A percentile compares a stretch with the other conserved stretches of the same genome.
Conservation (phyloP, 1,140 invertebrate genomes). For the Macrosteles quadrilineatus region DNA sequence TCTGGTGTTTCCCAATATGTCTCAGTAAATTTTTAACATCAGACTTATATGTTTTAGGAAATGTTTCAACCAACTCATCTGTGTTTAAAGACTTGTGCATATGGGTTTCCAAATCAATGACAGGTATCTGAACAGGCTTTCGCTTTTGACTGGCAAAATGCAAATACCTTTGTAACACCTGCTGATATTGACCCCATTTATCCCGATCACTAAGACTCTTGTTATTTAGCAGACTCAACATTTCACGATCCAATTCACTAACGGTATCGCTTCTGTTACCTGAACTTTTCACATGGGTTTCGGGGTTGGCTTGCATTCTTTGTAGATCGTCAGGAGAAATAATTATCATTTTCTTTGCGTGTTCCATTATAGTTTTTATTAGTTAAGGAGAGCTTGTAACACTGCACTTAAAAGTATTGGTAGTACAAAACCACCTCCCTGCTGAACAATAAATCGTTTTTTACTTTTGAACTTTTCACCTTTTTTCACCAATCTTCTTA, state of each 20-base stretch:
- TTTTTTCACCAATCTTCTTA: background rate
- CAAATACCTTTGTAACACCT: too few species aligned
- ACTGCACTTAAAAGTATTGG: background rate
- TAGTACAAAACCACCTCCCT: background rate
- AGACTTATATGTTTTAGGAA: background rate
- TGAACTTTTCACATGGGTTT: too few species aligned
- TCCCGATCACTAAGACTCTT: too few species aligned
- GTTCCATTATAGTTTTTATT: conserved; percentile 1
- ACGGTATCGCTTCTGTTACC: background rate
- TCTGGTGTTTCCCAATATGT: too few species aligned
- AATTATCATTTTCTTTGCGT: background rate
- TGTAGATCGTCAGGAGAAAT: background rate
- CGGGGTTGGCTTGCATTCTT: background rate
- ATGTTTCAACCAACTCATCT: background rate
- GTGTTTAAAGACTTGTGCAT: background rate
- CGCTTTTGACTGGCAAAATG: background rate
- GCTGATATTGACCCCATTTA: too few species aligned
- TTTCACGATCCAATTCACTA: background rate
- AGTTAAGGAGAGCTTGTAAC: background rate
- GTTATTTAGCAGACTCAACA: too few species aligned
- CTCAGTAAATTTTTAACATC: too few species aligned
- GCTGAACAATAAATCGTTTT: background rate
- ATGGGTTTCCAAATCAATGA: background rate
- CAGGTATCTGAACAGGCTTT: background rate
- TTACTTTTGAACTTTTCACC: background rate